Conservation (phyloP, 2,797 vertebrate species). For the Choloepus didactylus region DNA sequence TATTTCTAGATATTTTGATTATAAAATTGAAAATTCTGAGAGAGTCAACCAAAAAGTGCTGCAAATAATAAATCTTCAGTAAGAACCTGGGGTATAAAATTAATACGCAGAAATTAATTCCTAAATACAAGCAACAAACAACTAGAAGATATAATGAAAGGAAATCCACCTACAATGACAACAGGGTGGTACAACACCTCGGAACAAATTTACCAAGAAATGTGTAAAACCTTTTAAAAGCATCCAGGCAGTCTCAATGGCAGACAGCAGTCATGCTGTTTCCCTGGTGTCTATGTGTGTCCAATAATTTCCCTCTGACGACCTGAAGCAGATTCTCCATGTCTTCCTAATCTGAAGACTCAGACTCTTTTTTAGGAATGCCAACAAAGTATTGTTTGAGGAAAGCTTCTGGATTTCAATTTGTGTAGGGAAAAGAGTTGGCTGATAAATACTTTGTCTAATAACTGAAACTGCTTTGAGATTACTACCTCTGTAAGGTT, state of each 20-base stretch:
- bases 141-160: neutral
- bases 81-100: conserved; percentile 23
- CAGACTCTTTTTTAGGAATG: neutral
- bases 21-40: neutral
- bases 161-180: neutral
- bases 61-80: neutral
- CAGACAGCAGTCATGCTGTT: neutral
- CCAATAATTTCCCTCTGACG: neutral
- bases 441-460: neutral
- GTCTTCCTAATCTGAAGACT: neutral
- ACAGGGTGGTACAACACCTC: neutral
- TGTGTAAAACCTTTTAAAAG: neutral
- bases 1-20: neutral
- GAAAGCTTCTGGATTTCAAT: neutral
- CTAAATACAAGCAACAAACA: conserved; percentile 44
- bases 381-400: neutral
- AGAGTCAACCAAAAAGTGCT: neutral
- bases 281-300: neutral
- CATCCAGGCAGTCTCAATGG: neutral
- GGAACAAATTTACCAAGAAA: conserved; percentile 1
- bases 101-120: neutral
- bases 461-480: neutral
- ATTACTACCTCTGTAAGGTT: neutral
- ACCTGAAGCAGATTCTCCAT: neutral
- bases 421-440: neutral